Conservation (phyloP, 2,888 invertebrate species). For the Pachycephus smyrnensis region DNA sequence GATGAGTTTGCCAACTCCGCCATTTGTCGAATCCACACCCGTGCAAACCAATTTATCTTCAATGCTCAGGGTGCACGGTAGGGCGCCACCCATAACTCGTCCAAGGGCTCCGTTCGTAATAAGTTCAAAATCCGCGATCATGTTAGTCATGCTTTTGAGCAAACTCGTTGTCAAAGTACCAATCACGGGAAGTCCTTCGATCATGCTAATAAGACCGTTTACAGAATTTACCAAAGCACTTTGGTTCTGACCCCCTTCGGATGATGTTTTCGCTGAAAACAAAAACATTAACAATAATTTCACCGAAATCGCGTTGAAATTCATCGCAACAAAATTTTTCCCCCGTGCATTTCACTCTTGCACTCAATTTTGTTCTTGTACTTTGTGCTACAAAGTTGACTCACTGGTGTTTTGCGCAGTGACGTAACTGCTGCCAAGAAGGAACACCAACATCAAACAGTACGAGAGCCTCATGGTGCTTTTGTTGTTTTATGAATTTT, state of each 20-base stretch:
- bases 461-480: too few species aligned
- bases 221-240: background rate
- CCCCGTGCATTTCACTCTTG: too few species aligned
- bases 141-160: conserved; percentile 16
- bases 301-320: background rate
- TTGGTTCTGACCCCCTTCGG: too few species aligned
- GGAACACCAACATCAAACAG: too few species aligned
- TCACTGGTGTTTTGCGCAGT: accelerated
- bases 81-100: conserved; percentile 31
- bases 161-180: conserved; percentile 3
- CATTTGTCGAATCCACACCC: conserved; percentile 29
- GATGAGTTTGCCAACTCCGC: conserved; percentile 23
- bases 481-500: too few species aligned
- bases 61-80: conserved; percentile 36
- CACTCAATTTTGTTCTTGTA: too few species aligned
- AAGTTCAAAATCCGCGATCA: conserved; percentile 16
- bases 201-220: background rate
- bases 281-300: background rate
- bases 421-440: too few species aligned
- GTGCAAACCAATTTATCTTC: conserved; percentile 23
- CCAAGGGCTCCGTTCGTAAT: conserved; percentile 34
- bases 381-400: too few species aligned
- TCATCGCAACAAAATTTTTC: too few species aligned
- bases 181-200: conserved; percentile 21
- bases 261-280: too few species aligned